Evolutionary conservation across 2,113 vertebrate species (phyloP).

Genomic region (Ciconia boyciana): DNA sequence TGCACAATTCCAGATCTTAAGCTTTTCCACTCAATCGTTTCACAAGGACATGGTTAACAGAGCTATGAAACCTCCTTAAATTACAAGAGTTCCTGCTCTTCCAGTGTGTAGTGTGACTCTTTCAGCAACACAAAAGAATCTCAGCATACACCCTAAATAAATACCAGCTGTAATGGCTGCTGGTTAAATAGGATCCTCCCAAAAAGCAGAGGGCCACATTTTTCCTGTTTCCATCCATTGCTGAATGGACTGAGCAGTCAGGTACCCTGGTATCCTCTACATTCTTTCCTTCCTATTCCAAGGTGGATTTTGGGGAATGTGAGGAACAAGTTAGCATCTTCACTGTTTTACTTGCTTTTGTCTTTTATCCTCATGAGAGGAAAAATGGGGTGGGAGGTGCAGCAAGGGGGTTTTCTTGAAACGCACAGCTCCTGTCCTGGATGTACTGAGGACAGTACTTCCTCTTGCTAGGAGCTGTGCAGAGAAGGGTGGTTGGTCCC

Average conservation of each 20-base stretch:
- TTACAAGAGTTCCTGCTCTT: not conserved
- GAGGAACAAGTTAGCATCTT: not conserved
- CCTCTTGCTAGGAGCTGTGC: not conserved
- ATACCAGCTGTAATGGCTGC: not conserved
- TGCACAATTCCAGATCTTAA: not conserved
- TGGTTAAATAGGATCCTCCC: not conserved
- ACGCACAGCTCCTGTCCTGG: not conserved
- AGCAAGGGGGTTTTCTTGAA: not conserved
- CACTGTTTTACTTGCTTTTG: not conserved
- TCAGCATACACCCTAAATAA: not conserved
- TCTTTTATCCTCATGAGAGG: not conserved
- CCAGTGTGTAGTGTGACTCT: not conserved
- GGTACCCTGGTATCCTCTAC: not conserved
- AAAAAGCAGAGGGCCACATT: not conserved
- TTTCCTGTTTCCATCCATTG: fast-evolving
- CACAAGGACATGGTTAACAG: not conserved
- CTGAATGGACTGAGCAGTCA: not conserved
- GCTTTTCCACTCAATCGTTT: not conserved
- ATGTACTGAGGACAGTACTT: not conserved
- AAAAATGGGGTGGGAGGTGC: not conserved
- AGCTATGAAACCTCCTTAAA: not conserved
- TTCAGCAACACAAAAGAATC: not conserved
- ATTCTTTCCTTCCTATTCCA: not conserved
- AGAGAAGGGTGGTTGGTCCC: not conserved
- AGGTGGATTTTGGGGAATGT: fast-evolving